Conservation (phyloP, 2,888 invertebrate species). For the Pyrrhosoma nymphula region DNA sequence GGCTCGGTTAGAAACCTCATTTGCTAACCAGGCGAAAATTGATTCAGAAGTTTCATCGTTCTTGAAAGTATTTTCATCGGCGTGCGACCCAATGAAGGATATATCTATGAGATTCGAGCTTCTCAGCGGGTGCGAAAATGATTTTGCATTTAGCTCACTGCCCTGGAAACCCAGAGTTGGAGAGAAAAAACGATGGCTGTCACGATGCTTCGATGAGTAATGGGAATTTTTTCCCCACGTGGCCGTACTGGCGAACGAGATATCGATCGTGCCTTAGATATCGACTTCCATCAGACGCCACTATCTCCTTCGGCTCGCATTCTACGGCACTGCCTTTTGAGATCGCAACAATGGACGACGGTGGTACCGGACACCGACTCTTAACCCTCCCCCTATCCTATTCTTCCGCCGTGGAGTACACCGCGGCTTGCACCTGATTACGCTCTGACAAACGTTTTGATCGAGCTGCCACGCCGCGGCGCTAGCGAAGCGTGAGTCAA, state of each 20-base stretch:
- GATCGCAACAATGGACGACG: slow-evolving; percentile 37
- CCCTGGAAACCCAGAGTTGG: background rate
- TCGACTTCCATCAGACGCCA: background rate
- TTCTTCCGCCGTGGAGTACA: background rate
- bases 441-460: slow-evolving; percentile 5
- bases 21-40: background rate
- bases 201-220: slow-evolving; percentile 26
- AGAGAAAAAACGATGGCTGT: background rate
- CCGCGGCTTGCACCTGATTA: slow-evolving; percentile 23
- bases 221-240: slow-evolving; percentile 18
- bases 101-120: background rate
- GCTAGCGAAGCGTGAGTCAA: background rate
- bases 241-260: slow-evolving; percentile 2
- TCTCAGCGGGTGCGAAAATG: background rate
- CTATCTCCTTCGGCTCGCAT: background rate
- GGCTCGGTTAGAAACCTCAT: background rate
- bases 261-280: slow-evolving; percentile 4
- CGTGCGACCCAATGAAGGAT: background rate
- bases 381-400: background rate
- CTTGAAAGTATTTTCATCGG: background rate
- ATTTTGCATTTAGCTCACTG: slow-evolving; percentile 35
- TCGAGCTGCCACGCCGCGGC: background rate
- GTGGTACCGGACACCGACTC: slow-evolving; percentile 25
- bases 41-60: background rate
- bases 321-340: background rate